Evolutionary conservation across 2,797 vertebrate species (phyloP).

Genomic region (Rhinichthys osculus): DNA sequence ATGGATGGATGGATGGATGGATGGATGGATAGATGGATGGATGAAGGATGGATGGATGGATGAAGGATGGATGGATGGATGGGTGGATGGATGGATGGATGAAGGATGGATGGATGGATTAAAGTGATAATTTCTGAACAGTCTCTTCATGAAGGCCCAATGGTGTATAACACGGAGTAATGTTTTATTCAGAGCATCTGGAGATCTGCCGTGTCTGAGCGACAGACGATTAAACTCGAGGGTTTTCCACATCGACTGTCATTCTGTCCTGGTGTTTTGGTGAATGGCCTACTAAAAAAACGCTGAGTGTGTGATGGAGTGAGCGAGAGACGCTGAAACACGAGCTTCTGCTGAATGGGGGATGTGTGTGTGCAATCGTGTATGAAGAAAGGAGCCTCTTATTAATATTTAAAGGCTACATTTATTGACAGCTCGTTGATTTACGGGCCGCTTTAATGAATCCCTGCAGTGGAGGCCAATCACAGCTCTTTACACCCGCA

Average conservation of each 20-base stretch:
- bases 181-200: background rate
- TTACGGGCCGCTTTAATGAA: conserved; percentile 78
- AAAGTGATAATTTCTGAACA: background rate
- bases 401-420: conserved; percentile 80
- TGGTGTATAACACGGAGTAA: background rate
- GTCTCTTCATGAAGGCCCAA: background rate
- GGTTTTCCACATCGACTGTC: background rate
- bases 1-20: background rate
- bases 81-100: background rate
- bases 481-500: conserved; percentile 52
- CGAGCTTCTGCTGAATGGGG: background rate
- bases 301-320: conserved; percentile 55
- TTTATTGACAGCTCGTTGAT: conserved; percentile 79
- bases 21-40: no score
- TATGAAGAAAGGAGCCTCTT: conserved; percentile 52
- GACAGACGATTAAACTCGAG: background rate
- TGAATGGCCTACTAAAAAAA: conserved; percentile 56
- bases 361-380: conserved; percentile 27
- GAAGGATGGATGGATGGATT: background rate
- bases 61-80: rapidly evolving
- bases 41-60: no score
- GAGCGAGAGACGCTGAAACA: background rate
- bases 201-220: background rate
- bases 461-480: conserved; percentile 65
- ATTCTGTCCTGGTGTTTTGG: conserved; percentile 23